Evolutionary conservation across 2,797 vertebrate species (phyloP).

Genomic region (Mormyrops boulengeri): DNA sequence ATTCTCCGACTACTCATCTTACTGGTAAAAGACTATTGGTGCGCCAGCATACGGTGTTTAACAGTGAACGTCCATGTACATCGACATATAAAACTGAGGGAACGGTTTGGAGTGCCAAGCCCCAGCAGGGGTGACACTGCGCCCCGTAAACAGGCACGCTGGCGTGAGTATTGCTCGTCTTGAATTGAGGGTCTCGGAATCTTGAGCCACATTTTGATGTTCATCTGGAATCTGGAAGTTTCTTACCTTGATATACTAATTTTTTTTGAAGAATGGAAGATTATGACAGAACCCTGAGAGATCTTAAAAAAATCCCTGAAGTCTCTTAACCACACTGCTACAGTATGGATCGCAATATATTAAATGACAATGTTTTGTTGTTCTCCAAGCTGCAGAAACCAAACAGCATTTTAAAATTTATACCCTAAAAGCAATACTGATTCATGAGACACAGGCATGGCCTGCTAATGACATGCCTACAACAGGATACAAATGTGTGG

Average conservation of each 20-base stretch:
- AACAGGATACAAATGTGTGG: slow-evolving; percentile 20
- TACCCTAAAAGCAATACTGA: not conserved
- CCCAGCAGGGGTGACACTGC: not conserved
- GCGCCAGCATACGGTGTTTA: not conserved
- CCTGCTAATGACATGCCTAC: not conserved
- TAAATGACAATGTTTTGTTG: not conserved
- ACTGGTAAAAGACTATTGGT: not conserved
- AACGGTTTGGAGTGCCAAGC: not conserved
- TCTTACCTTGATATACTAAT: slow-evolving; percentile 16
- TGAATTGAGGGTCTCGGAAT: not conserved
- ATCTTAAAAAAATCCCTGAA: slow-evolving; percentile 32
- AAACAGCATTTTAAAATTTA: not conserved
- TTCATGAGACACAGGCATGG: not conserved
- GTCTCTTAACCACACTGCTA: not conserved
- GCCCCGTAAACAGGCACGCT: slow-evolving; percentile 38
- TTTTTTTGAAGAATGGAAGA: slow-evolving; percentile 19
- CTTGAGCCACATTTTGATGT: not conserved
- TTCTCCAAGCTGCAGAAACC: not conserved
- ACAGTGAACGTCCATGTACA: not conserved
- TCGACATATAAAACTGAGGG: not conserved
- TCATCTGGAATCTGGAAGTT: slow-evolving; percentile 18
- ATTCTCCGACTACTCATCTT: not conserved
- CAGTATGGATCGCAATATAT: not conserved
- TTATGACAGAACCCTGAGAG: slow-evolving; percentile 59
- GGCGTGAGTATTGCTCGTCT: slow-evolving; percentile 46